A percentile compares a stretch with the other conserved stretches of the same genome.
Evolutionary conservation across 2,113 vertebrate genomes (phyloP).

Genomic region (Muntiacus reevesi): DNA sequence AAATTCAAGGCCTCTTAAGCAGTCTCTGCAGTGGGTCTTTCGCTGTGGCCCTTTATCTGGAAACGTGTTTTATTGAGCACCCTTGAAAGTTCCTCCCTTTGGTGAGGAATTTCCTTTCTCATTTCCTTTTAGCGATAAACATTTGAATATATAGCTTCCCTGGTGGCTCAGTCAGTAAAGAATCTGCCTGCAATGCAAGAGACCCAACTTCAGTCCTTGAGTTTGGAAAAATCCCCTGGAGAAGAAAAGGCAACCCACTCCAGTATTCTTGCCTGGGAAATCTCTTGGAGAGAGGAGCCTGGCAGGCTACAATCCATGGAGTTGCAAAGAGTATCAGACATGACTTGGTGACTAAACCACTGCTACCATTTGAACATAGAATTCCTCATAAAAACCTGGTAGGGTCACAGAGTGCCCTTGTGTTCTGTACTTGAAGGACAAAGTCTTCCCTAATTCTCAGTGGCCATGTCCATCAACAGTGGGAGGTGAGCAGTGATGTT

Average conservation of each 20-base stretch:
- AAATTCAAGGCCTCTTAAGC: background rate
- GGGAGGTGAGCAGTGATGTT: background rate
- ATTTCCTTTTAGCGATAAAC: background rate
- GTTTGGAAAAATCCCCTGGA: background rate
- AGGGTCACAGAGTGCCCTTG: fast-evolving
- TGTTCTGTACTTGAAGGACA: background rate
- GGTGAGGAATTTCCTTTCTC: background rate
- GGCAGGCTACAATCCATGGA: background rate
- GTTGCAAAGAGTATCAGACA: background rate
- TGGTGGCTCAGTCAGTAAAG: background rate
- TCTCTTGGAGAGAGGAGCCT: background rate
- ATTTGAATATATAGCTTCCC: background rate
- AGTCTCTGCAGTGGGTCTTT: background rate
- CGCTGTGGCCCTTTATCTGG: background rate
- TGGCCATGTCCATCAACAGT: background rate
- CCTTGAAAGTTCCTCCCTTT: background rate
- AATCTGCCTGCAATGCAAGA: background rate
- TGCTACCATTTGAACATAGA: background rate
- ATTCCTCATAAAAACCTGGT: background rate
- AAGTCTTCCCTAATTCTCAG: background rate
- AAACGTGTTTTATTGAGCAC: background rate
- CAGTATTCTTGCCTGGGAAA: background rate
- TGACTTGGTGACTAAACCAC: background rate
- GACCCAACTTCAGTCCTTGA: background rate
- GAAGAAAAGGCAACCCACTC: background rate